These are phyloP conservation scores for Acanthornis magna DNA, from an alignment of 2,797 vertebrate species.

Conservation along the genomic window DNA sequence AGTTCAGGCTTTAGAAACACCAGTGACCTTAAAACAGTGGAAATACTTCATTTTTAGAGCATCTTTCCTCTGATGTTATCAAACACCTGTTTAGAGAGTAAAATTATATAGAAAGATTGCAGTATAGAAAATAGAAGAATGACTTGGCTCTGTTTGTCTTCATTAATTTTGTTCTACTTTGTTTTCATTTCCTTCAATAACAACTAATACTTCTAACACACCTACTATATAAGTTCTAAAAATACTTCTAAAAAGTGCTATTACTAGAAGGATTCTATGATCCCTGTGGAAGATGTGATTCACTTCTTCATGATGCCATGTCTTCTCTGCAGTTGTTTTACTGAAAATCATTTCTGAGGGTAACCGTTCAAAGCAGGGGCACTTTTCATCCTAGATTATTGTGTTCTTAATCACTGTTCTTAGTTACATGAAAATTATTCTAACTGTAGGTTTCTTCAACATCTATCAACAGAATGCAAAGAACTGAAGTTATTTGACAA, in stretches of 20 bases:
- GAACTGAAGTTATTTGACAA: constrained; percentile 81
- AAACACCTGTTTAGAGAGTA: not conserved
- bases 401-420: not conserved
- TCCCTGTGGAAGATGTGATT: constrained; percentile 79
- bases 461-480: constrained; percentile 73
- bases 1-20: not conserved
- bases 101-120: not conserved
- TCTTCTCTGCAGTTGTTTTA: constrained; percentile 80
- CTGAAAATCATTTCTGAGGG: constrained; percentile 83
- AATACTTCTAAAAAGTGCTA: not conserved
- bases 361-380: constrained; percentile 76
- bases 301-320: constrained; percentile 77
- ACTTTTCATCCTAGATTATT: not conserved
- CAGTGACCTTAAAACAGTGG: not conserved
- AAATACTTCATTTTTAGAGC: not conserved
- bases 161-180: not conserved
- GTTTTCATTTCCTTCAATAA: not conserved
- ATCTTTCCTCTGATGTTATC: not conserved
- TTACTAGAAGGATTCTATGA: constrained; percentile 79
- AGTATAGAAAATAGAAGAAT: not conserved
- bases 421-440: not conserved
- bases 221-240: not conserved
- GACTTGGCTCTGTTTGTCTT: not conserved
- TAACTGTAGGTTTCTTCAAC: not conserved
- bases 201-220: not conserved